A percentile compares a stretch with the other conserved stretches of the same genome.
Conservation (phyloP, 2,113 vertebrate species). For the Bettongia penicillata region DNA sequence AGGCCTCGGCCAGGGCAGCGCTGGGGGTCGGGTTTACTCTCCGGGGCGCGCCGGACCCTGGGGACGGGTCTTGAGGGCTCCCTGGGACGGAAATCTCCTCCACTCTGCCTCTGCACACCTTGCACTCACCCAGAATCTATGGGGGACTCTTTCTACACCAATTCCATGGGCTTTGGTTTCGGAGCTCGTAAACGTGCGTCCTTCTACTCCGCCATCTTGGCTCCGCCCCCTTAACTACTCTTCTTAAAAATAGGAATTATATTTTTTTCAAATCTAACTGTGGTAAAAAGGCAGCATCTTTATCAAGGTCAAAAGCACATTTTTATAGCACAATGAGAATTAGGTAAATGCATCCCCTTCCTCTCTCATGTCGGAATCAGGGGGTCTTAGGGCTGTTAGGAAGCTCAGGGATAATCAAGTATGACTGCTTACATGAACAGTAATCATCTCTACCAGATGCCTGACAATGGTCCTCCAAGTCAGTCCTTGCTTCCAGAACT, state of each 20-base stretch:
- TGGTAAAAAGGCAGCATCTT: background rate
- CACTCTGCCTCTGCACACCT: no score
- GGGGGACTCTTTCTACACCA: no score
- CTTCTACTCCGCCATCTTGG: no score
- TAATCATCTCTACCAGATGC: background rate
- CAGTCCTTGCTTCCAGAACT: background rate
- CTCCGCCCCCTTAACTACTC: background rate
- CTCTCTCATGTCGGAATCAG: background rate
- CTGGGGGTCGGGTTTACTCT: no score
- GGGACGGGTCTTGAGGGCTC: no score
- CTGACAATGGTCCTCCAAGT: background rate
- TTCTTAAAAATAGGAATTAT: background rate
- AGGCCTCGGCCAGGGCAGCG: no score
- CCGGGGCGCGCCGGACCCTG: no score
- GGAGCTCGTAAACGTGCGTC: no score
- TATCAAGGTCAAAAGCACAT: background rate
- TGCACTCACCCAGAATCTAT: no score
- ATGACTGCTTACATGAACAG: background rate
- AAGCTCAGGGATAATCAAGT: background rate
- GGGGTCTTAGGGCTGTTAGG: background rate
- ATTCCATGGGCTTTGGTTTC: no score
- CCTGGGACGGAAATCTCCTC: no score
- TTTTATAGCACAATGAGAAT: background rate
- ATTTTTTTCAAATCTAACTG: background rate
- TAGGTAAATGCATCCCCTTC: background rate